Percentiles rank a stretch among this genome's conserved stretches.
Conservation (phyloP, 2,113 vertebrate genomes). For the Cardinalis cardinalis region DNA sequence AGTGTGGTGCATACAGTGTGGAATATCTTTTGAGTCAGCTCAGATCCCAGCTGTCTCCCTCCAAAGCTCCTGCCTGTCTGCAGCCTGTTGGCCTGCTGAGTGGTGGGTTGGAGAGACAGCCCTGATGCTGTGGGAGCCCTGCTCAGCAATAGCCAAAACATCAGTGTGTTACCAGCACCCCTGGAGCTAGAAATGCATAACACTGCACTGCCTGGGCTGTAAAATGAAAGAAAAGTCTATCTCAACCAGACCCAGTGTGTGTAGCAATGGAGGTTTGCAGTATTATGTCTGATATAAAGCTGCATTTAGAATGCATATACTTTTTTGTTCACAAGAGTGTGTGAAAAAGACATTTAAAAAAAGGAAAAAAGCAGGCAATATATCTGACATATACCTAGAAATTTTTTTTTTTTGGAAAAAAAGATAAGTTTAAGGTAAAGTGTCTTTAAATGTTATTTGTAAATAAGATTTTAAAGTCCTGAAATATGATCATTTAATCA, state of each 20-base stretch:
- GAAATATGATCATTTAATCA: background rate
- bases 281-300: background rate
- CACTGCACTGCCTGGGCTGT: background rate
- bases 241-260: background rate
- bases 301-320: background rate
- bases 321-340: background rate
- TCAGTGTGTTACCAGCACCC: background rate
- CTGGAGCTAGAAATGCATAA: background rate
- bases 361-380: background rate
- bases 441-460: background rate
- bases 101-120: background rate
- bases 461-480: background rate
- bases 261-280: background rate
- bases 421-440: background rate
- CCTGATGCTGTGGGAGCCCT: rapidly evolving
- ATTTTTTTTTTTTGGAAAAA: too few species aligned
- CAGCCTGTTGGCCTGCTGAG: background rate
- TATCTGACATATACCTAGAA: background rate
- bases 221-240: background rate
- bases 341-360: background rate
- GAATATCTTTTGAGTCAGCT: background rate
- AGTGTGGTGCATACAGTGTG: background rate
- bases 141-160: background rate
- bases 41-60: background rate
- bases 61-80: background rate